Evolutionary conservation across 2,797 vertebrate species (phyloP), one percentile per base, ranked within the genome.

Genomic region (Pipistrellus kuhlii): DNA sequence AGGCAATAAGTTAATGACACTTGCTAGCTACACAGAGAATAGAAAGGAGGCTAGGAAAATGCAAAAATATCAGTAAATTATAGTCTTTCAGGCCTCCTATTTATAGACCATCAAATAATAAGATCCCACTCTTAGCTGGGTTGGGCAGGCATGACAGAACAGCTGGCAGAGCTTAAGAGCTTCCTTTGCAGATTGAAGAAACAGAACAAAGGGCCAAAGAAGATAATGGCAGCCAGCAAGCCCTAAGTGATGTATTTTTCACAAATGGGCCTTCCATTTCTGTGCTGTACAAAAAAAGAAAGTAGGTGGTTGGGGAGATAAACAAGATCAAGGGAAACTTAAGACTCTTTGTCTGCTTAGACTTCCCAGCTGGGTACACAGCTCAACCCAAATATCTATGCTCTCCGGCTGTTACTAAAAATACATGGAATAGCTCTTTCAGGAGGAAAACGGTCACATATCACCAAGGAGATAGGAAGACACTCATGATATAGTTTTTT

Each of bases 271-370:
- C 80, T 94, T 92, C 89, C 91, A 87, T 93, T 94, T 95, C 35
- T 94, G 41, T 77, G 85, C 76, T 94, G 84, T 91, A 76, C 35
- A 62, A 86, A 77, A 71, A 69, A 73, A 86, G 10, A 77, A 91
- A 71, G n/a, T 25, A 80, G 27, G 57, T 17, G 66, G 30, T 71
- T 88, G 15, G 46, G 27, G 82, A 69, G 46, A 62, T 59, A 93
- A 94, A 93, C 80, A 93, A 93, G 88, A 96, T 96, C 92, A 96
- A 97, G 92, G 89, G 91, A 96, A 94, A 96, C 62, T 91, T 93
- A 95, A 93, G 92, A 92, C 46, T 51, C 77, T 97, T 93, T 95
- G 85, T 95, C 78, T 82, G 51, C 64, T 92, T 78, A 88, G 66
- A 38, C 82, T 94, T 96, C 85, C 96, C 91, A 95, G 92, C 92